Evolutionary conservation across 2,113 vertebrate species (phyloP).

Genomic region (Tupaia tana): DNA sequence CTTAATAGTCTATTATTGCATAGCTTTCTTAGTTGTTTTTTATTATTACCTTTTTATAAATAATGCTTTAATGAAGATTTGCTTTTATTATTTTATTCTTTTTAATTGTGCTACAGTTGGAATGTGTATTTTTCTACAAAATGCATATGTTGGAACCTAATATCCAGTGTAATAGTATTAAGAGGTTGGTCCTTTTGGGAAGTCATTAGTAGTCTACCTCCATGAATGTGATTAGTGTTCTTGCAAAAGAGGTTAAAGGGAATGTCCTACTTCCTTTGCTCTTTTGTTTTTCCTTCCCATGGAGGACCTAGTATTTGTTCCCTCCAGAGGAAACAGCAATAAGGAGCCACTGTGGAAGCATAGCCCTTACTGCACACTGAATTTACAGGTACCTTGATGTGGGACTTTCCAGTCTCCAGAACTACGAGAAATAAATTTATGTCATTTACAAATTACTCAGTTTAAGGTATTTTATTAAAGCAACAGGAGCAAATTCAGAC

Average conservation of each 20-base stretch:
- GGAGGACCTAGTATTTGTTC: background rate
- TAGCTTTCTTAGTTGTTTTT: constrained; percentile 8
- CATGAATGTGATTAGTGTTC: background rate
- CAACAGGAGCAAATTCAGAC: background rate
- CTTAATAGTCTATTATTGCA: background rate
- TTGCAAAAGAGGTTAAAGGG: background rate
- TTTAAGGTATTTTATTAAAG: background rate
- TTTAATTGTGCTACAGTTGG: background rate
- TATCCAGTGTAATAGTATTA: background rate
- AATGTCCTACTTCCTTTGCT: background rate
- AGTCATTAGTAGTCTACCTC: background rate
- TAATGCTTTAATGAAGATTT: background rate
- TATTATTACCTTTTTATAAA: constrained; percentile 34
- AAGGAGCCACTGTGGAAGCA: background rate
- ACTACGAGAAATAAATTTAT: background rate
- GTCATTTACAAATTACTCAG: background rate
- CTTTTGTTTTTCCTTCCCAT: background rate
- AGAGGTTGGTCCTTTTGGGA: background rate
- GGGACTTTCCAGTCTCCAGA: background rate
- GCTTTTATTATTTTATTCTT: constrained; percentile 11
- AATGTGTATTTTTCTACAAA: background rate
- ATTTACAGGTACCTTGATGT: background rate
- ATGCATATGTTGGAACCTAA: background rate
- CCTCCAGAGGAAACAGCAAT: background rate
- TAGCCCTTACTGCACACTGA: background rate